Conservation (phyloP, 1,140 invertebrate species). For the Formica selysi region DNA sequence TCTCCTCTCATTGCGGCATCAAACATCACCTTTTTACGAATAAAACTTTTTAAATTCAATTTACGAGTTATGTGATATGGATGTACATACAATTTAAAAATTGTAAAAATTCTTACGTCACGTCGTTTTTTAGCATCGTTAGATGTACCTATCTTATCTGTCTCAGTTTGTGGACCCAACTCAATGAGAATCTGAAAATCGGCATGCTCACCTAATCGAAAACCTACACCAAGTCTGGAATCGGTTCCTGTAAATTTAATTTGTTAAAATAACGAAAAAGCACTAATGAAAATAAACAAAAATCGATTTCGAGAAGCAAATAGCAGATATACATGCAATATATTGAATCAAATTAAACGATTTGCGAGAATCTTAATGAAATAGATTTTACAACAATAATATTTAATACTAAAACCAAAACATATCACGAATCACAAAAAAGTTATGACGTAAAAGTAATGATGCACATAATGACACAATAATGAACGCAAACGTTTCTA, state of each 20-base stretch:
- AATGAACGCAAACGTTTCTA: no score
- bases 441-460: no score
- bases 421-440: no score
- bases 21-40: constrained; percentile 74
- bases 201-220: constrained; percentile 92
- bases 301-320: no score
- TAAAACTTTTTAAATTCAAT: not conserved
- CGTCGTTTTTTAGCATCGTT: constrained; percentile 79
- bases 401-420: no score
- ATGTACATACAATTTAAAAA: no score
- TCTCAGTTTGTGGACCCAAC: constrained; percentile 91
- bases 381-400: no score
- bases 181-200: constrained; percentile 93
- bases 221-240: constrained; percentile 92
- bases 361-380: no score
- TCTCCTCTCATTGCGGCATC: constrained; percentile 82
- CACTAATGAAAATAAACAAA: no score
- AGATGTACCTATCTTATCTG: constrained; percentile 87
- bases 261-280: not conserved
- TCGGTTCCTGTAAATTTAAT: constrained; percentile 89
- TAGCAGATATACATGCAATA: no score
- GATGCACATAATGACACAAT: no score
- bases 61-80: not conserved
- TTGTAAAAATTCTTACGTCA: constrained; percentile 53
- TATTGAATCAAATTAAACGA: no score